Evolutionary conservation across 2,797 vertebrate genomes (phyloP).

Genomic region (Nannoperca australis): DNA sequence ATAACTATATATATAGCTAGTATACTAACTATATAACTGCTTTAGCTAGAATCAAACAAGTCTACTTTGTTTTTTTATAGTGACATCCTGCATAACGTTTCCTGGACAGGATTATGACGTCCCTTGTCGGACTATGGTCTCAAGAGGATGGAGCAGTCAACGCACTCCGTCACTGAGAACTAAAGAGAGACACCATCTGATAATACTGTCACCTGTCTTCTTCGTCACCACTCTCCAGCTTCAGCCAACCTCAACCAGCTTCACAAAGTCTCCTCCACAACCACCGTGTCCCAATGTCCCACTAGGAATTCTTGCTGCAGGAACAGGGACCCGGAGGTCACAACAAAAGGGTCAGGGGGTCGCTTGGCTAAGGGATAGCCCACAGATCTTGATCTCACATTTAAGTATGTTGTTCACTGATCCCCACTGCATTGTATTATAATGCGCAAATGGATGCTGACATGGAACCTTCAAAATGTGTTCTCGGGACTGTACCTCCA

Average conservation of each 20-base stretch:
- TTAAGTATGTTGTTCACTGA: constrained; percentile 97
- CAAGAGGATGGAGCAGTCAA: constrained; percentile 79
- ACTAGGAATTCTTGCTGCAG: constrained; percentile 40
- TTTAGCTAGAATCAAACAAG: constrained; percentile 15
- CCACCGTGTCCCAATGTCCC: constrained; percentile 17
- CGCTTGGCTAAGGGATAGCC: constrained; percentile 76
- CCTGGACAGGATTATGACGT: constrained; percentile 82
- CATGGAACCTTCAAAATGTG: constrained; percentile 97
- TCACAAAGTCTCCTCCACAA: constrained; percentile 24
- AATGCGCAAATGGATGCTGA: constrained; percentile 99
- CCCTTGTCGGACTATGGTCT: constrained; percentile 78
- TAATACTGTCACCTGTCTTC: constrained; percentile 61
- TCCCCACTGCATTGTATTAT: constrained; percentile 94
- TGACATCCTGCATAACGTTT: constrained; percentile 72
- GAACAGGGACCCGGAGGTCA: constrained; percentile 82
- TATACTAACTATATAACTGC: neutral
- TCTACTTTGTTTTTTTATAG: constrained; percentile 69
- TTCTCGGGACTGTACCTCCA: constrained; percentile 96
- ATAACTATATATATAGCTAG: neutral
- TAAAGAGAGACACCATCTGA: constrained; percentile 78
- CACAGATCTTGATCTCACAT: constrained; percentile 86
- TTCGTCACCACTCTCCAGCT: constrained; percentile 71
- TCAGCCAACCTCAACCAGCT: constrained; percentile 51
- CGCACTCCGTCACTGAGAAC: constrained; percentile 71
- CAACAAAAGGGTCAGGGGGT: constrained; percentile 70